phyloP scores from a whole-genome alignment of 2,113 vertebrate species.

The Edolisoma coerulescens region DNA sequence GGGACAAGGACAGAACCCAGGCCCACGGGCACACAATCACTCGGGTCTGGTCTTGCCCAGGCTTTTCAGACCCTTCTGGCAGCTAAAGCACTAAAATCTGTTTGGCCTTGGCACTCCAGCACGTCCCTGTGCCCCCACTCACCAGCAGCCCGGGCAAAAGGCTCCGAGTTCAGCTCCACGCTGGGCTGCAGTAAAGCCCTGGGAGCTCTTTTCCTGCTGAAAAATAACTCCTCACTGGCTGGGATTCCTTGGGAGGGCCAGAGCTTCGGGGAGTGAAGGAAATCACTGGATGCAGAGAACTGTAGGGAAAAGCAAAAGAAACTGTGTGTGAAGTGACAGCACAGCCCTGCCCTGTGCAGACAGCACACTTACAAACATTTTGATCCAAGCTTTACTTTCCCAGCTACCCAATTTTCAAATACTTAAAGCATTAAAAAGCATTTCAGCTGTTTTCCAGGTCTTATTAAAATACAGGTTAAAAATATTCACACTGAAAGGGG shows the following conservation, averaged over 20 bases:
- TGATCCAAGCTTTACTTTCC: not conserved
- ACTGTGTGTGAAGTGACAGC: accelerated
- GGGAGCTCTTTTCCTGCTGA: constrained; percentile 55
- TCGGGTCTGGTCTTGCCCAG: constrained; percentile 27
- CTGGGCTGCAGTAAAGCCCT: constrained; percentile 41
- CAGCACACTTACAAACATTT: accelerated
- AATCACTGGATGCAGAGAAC: constrained; percentile 60
- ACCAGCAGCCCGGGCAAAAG: constrained; percentile 44
- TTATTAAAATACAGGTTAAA: not conserved
- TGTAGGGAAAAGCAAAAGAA: not conserved
- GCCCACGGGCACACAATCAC: not conserved
- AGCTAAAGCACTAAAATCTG: not conserved
- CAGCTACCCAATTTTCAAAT: accelerated
- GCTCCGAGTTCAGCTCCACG: constrained; percentile 43
- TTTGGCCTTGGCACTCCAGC: accelerated
- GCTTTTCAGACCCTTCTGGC: not conserved
- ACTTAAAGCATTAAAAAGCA: not conserved
- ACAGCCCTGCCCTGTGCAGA: not conserved
- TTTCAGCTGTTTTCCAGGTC: not conserved
- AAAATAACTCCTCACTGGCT: constrained; percentile 53
- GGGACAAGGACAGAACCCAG: accelerated
- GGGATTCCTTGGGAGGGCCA: constrained; percentile 33
- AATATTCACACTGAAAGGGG: accelerated
- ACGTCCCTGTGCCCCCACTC: not conserved
- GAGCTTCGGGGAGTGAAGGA: constrained; percentile 56